Percentiles rank a stretch among this genome's conserved stretches.
phyloP scores from a whole-genome alignment of 2,113 vertebrate species.

The Eudyptes chrysolophus region DNA sequence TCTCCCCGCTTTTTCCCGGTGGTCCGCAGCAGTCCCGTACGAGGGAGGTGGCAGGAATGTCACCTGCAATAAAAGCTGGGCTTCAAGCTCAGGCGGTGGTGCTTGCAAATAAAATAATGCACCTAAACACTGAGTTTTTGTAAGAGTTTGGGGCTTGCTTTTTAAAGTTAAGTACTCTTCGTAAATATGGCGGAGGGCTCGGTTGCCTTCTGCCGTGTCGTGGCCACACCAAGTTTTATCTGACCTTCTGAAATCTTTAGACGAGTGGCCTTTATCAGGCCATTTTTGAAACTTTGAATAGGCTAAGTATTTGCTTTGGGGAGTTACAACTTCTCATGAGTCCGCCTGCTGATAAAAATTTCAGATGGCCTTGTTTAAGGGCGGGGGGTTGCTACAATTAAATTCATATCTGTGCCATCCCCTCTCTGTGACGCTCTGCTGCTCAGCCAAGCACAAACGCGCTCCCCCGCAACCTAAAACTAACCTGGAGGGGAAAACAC shows the following conservation, averaged over 20 bases:
- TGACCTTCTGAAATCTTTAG: neutral
- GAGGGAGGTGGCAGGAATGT: neutral
- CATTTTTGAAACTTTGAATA: neutral
- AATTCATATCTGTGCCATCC: neutral
- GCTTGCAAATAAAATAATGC: neutral
- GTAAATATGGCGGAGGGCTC: neutral
- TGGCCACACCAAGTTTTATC: neutral
- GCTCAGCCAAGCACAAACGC: accelerated
- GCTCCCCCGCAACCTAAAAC: neutral
- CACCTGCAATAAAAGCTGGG: neutral
- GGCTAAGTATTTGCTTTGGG: neutral
- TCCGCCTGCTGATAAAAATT: neutral
- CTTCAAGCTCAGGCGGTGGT: neutral
- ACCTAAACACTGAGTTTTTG: accelerated
- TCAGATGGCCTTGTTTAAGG: neutral
- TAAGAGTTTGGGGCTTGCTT: neutral
- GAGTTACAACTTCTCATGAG: neutral
- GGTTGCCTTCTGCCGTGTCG: neutral
- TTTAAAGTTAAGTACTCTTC: neutral
- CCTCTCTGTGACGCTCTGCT: accelerated
- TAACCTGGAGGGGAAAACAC: neutral
- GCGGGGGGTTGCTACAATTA: neutral
- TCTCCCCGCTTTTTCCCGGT: accelerated
- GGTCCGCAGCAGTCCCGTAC: accelerated
- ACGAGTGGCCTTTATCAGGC: neutral